Conservation (phyloP, 2,797 vertebrate genomes). For the Denticeps clupeoides region DNA sequence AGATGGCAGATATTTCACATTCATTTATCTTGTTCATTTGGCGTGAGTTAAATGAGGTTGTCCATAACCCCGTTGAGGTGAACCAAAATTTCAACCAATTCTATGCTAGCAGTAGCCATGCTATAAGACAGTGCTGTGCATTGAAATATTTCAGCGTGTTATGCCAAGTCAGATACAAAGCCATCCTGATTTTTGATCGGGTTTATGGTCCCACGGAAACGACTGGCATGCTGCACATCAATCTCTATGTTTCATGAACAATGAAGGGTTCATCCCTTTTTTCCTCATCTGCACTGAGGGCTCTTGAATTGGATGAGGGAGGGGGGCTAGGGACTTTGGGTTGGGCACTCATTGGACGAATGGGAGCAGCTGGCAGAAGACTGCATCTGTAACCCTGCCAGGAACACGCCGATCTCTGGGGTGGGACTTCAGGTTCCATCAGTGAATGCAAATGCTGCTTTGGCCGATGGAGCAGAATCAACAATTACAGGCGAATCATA, state of each 20-base stretch:
- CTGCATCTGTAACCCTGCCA: constrained; percentile 29
- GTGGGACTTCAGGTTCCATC: constrained; percentile 33
- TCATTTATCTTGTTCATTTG: too few species aligned
- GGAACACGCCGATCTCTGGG: constrained; percentile 28
- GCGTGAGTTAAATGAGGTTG: too few species aligned
- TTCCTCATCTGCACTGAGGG: not conserved
- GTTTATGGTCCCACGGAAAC: too few species aligned
- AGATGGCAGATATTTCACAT: too few species aligned
- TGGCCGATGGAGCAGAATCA: constrained; percentile 38
- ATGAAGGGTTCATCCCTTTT: not conserved
- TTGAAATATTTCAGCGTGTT: too few species aligned
- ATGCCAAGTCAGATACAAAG: too few species aligned
- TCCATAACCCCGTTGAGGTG: too few species aligned
- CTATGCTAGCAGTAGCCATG: too few species aligned
- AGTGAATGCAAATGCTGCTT: constrained; percentile 47
- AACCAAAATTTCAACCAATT: too few species aligned
- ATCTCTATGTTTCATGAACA: not conserved
- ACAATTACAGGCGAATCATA: constrained; percentile 44
- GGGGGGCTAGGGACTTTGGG: constrained; percentile 20
- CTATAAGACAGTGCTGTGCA: too few species aligned
- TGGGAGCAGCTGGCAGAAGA: constrained; percentile 35
- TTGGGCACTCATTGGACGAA: constrained; percentile 9
- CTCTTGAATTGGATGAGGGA: not conserved
- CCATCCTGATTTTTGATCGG: too few species aligned
- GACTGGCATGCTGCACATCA: not conserved